These are phyloP conservation scores for Chrysogorgia sp. DNA, from an alignment of 92 coral and sea anemone genomes.

Conservation along the genomic window DNA sequence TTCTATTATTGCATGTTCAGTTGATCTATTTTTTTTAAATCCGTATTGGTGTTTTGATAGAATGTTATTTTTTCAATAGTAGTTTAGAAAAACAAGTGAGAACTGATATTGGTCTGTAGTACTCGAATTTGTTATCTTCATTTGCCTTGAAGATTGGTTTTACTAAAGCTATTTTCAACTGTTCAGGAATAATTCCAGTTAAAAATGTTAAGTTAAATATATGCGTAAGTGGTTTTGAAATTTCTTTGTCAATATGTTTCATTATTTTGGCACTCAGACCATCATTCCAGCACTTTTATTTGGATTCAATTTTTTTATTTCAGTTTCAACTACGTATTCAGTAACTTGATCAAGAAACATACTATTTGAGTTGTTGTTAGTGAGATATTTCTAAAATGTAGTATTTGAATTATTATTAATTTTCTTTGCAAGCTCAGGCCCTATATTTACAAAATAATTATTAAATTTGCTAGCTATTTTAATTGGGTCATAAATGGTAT, in stretches of 20 bases:
- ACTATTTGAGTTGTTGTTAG: constrained; percentile 1
- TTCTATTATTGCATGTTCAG: constrained; percentile 3
- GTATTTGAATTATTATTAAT: constrained; percentile 12
- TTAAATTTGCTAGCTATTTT: constrained; percentile 47
- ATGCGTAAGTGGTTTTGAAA: constrained; percentile 33
- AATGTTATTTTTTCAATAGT: constrained; percentile 31
- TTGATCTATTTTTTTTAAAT: constrained; percentile 12
- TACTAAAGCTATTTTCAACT: constrained; percentile 41
- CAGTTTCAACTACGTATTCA: not conserved
- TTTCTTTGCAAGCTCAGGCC: constrained; percentile 37
- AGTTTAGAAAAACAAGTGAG: constrained; percentile 36
- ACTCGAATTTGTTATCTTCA: constrained; percentile 2
- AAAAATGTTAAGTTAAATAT: constrained; percentile 39
- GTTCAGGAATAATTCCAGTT: constrained; percentile 35
- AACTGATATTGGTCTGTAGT: constrained; percentile 42
- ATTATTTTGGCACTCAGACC: constrained; percentile 23
- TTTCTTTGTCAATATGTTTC: constrained; percentile 1
- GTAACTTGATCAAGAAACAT: not conserved
- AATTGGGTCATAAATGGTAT: constrained; percentile 14
- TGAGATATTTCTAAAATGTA: constrained; percentile 15
- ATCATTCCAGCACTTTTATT: constrained; percentile 38
- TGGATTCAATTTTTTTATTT: constrained; percentile 6
- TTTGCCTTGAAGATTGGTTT: constrained; percentile 34
- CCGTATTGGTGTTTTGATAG: constrained; percentile 21
- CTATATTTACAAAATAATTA: constrained; percentile 38